Percentiles rank a stretch among this genome's conserved stretches.
Conservation (phyloP, 2,888 invertebrate species). For the Miltochrista miniata region DNA sequence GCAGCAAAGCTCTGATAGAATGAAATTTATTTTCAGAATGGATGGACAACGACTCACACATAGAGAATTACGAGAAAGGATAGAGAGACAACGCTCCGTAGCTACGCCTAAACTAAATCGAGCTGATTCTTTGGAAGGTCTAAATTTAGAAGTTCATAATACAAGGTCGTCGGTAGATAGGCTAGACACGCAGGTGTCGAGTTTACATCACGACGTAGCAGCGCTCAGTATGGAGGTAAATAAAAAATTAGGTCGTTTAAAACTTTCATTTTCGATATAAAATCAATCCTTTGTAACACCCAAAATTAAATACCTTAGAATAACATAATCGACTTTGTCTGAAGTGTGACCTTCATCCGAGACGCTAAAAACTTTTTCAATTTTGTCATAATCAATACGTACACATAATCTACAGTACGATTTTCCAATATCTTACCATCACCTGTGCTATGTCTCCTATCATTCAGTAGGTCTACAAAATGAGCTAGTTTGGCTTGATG, state of each 20-base stretch:
- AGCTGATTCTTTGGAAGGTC: slow-evolving; percentile 85
- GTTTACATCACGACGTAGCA: slow-evolving; percentile 93
- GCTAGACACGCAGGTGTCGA: slow-evolving; percentile 91
- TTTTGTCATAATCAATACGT: too few relatives aligned
- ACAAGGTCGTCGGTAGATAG: slow-evolving; percentile 86
- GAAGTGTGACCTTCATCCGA: too few relatives aligned
- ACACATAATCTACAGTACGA: too few relatives aligned
- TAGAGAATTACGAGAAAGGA: slow-evolving; percentile 84
- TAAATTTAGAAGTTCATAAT: slow-evolving; percentile 83
- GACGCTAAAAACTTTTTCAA: too few relatives aligned
- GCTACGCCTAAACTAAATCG: slow-evolving; percentile 80
- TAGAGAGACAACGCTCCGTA: slow-evolving; percentile 87
- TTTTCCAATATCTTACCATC: too few relatives aligned
- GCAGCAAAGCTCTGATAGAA: too few relatives aligned
- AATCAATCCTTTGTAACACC: not conserved
- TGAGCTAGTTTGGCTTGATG: too few relatives aligned
- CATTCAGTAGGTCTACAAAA: too few relatives aligned
- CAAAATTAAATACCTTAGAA: too few relatives aligned
- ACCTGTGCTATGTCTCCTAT: too few relatives aligned
- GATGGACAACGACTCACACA: slow-evolving; percentile 73
- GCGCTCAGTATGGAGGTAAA: slow-evolving; percentile 91
- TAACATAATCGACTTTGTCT: too few relatives aligned
- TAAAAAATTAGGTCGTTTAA: slow-evolving; percentile 22
- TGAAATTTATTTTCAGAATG: slow-evolving; percentile 42
- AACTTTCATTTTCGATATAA: slow-evolving; percentile 6